Evolutionary conservation across 2,797 vertebrate species (phyloP), one percentile per base, ranked within the genome.

Genomic region (Channallabes apus): DNA sequence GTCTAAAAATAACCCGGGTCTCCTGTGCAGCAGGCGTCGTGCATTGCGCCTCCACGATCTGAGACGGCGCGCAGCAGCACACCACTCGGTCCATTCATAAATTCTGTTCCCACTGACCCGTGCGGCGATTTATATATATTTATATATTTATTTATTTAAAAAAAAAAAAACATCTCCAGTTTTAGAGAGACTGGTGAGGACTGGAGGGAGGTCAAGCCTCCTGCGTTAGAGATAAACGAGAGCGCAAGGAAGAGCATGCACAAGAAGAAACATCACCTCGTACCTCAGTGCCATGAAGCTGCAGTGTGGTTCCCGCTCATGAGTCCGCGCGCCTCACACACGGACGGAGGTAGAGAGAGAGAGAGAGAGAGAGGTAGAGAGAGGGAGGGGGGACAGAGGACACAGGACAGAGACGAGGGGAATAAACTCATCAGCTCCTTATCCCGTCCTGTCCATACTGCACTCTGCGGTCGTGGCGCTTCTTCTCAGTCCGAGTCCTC

Each of bases 201-300:
- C 81, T 85, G 51, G 61, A 20, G 17, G n/a, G 82, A 88, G 87
- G 80, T 85, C 87, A 84, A 72, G 27, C 76, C 61, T 64, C 64
- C 4, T 24, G 46, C 38, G 78, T 17, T 72, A 73, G n/a, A 15
- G 59, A 35, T 27, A 61, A 32, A 41, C 14, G n/a, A 61, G 41
- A 38, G 71, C 59, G 59, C 77, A 76, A 59, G 68, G 73, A 82
- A 32, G 27, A 69, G 61, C 46, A 35, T 27, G 62, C 80, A 41
- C 27, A 20, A 38, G 75, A 72, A 35, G 38, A 68, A 82, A 6
- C 78, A 32, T 64, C 35, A 17, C 72, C 38, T 68, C 65, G 67
- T 86, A 91, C 90, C 91, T 91, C 86, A 69, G 88, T 92, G 91
- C 90, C 91, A 93, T 92, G 92, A 89, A 93, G 91, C 92, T 92